Percentiles rank a stretch among this genome's conserved stretches.
phyloP scores from a whole-genome alignment of 2,797 vertebrate species.

The Fistularia tabacaria region DNA sequence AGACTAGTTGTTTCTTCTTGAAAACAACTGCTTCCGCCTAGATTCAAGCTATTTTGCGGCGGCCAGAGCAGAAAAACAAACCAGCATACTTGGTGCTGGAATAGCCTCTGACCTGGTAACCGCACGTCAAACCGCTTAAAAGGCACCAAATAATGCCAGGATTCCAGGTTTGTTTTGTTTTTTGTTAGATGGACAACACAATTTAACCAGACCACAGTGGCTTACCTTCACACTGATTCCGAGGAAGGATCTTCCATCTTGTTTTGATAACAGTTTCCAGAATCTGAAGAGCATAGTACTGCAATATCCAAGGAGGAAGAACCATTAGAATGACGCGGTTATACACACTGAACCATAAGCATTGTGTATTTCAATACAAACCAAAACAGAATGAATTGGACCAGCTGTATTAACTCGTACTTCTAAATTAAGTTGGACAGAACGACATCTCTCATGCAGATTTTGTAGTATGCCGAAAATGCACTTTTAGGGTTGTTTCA shows the following conservation, averaged over 20 bases:
- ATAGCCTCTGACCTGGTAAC: slow-evolving; percentile 65
- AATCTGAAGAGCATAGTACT: slow-evolving; percentile 99
- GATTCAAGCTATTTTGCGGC: slow-evolving; percentile 43
- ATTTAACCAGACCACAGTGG: slow-evolving; percentile 1
- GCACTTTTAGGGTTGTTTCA: slow-evolving; percentile 36
- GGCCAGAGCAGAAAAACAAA: slow-evolving; percentile 54
- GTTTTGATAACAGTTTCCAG: slow-evolving; percentile 99
- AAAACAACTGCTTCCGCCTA: slow-evolving; percentile 41
- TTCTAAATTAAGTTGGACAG: slow-evolving; percentile 72
- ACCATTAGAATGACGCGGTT: slow-evolving; percentile 54
- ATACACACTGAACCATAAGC: slow-evolving; percentile 40
- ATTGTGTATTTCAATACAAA: slow-evolving; percentile 52
- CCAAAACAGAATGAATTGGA: slow-evolving; percentile 64
- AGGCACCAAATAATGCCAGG: slow-evolving; percentile 56
- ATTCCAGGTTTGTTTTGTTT: slow-evolving; percentile 6
- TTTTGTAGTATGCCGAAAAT: slow-evolving; percentile 57
- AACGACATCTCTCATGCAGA: slow-evolving; percentile 87
- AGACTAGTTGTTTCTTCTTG: slow-evolving; percentile 33
- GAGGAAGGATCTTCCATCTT: slow-evolving; percentile 98
- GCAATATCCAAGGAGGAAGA: slow-evolving; percentile 69
- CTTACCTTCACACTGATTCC: slow-evolving; percentile 96
- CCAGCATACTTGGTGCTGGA: slow-evolving; percentile 59
- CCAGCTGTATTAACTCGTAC: slow-evolving; percentile 57
- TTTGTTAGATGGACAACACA: neutral
- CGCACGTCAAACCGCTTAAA: slow-evolving; percentile 60